Conservation (phyloP, 2,113 vertebrate genomes). For the Callipepla californica region DNA sequence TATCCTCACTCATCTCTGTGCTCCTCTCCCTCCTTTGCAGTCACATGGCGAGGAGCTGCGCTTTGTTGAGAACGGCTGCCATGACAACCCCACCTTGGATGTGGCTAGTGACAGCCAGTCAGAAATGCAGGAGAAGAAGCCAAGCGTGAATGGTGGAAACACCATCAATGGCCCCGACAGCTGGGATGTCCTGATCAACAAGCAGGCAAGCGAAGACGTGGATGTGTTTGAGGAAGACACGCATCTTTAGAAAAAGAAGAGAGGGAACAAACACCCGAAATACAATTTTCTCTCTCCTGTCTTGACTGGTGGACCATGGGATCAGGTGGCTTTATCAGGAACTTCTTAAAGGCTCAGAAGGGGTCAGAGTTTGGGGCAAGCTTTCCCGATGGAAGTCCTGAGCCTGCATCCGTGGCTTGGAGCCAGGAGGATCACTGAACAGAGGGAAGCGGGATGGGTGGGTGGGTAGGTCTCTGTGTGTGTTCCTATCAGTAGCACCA, state of each 20-base stretch:
- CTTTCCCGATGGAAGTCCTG: conserved; percentile 43
- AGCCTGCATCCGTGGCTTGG: conserved; percentile 33
- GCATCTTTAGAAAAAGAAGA: conserved; percentile 85
- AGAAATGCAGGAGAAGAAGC: conserved; percentile 93
- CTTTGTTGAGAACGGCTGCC: conserved; percentile 97
- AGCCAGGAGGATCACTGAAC: conserved; percentile 49
- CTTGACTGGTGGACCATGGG: conserved; percentile 35
- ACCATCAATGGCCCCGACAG: conserved; percentile 80
- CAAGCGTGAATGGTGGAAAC: conserved; percentile 89
- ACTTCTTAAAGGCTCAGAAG: conserved; percentile 48
- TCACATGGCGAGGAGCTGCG: conserved; percentile 91
- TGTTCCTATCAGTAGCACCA: conserved; percentile 73
- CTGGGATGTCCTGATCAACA: conserved; percentile 94
- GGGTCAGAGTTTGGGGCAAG: conserved; percentile 26
- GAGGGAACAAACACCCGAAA: not conserved
- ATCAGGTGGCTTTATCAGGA: conserved; percentile 70
- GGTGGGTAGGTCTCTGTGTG: conserved; percentile 62
- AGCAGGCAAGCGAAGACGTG: conserved; percentile 87
- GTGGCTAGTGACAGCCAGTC: conserved; percentile 92
- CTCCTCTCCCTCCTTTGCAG: conserved; percentile 56
- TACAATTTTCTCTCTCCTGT: conserved; percentile 30
- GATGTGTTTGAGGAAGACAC: conserved; percentile 95
- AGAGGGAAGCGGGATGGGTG: conserved; percentile 51
- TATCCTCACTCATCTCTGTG: not conserved
- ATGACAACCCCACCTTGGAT: conserved; percentile 98